These are phyloP conservation scores for Calyptommatus sinebrachiatus DNA, from an alignment of 2,113 vertebrate genomes.

Conservation along the genomic window DNA sequence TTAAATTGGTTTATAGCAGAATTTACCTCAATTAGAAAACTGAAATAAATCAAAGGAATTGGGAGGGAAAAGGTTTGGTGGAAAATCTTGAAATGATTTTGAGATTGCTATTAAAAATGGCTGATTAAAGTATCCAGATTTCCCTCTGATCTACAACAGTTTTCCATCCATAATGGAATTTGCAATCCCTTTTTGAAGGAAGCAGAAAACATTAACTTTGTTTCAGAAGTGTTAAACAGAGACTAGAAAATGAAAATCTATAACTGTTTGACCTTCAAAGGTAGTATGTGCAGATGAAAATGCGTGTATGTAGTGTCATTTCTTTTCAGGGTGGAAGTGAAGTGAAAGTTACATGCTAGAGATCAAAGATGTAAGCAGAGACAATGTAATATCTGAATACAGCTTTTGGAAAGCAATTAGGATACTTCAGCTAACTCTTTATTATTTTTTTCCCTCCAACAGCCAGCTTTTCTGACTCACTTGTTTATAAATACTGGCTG, in stretches of 20 bases:
- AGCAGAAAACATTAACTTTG: slow-evolving; percentile 53
- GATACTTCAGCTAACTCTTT: slow-evolving; percentile 41
- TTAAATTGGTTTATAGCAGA: neutral
- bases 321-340: slow-evolving; percentile 39
- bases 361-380: slow-evolving; percentile 34
- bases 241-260: slow-evolving; percentile 35
- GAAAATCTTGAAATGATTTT: neutral
- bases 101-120: neutral
- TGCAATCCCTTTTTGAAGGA: slow-evolving; percentile 48
- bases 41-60: neutral
- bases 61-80: neutral
- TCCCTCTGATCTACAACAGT: slow-evolving; percentile 39
- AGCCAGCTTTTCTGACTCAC: slow-evolving; percentile 29
- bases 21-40: neutral
- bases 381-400: slow-evolving; percentile 38
- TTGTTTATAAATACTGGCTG: slow-evolving; percentile 40
- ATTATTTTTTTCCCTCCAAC: slow-evolving; percentile 20
- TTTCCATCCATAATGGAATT: slow-evolving; percentile 48
- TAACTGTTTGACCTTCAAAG: slow-evolving; percentile 46
- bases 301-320: slow-evolving; percentile 31
- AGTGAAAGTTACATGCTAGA: slow-evolving; percentile 42
- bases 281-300: slow-evolving; percentile 7
- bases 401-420: slow-evolving; percentile 27
- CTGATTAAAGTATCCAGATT: no score
- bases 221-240: slow-evolving; percentile 43